Evolutionary conservation across 2,888 invertebrate genomes (phyloP).

Genomic region (Caradrina kadenii): DNA sequence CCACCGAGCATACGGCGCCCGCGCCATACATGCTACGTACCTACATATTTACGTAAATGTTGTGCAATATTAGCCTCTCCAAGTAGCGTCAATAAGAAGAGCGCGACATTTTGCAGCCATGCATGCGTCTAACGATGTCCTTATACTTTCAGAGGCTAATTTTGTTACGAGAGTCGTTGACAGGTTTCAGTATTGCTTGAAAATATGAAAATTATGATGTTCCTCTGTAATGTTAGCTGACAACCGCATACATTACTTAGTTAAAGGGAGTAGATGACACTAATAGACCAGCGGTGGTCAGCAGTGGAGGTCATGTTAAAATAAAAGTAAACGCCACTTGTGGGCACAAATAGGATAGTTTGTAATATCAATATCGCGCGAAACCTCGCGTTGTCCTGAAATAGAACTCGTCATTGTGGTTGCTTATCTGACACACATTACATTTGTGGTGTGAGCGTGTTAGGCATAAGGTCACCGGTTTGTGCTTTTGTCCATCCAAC

Average conservation of each 20-base stretch:
- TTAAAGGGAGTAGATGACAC: background rate
- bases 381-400: constrained; percentile 28
- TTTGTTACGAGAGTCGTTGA: constrained; percentile 19
- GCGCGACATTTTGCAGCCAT: constrained; percentile 9
- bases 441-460: background rate
- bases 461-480: constrained; percentile 19
- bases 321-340: constrained; percentile 14
- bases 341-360: constrained; percentile 18
- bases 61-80: constrained; percentile 17
- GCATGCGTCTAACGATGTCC: background rate
- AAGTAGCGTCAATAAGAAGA: constrained; percentile 6
- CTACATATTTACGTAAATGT: constrained; percentile 27
- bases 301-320: constrained; percentile 13
- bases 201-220: constrained; percentile 12
- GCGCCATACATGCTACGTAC: no score
- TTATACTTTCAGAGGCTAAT: constrained; percentile 15
- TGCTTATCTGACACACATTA: constrained; percentile 35
- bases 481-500: constrained; percentile 8
- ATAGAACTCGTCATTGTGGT: constrained; percentile 45
- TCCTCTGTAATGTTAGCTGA: background rate
- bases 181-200: constrained; percentile 9
- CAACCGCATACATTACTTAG: background rate
- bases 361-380: constrained; percentile 18
- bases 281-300: no score
- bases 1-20: background rate